phyloP scores from a whole-genome alignment of 35 echinoderm and acorn worm genomes.

The Anneissia japonica region DNA sequence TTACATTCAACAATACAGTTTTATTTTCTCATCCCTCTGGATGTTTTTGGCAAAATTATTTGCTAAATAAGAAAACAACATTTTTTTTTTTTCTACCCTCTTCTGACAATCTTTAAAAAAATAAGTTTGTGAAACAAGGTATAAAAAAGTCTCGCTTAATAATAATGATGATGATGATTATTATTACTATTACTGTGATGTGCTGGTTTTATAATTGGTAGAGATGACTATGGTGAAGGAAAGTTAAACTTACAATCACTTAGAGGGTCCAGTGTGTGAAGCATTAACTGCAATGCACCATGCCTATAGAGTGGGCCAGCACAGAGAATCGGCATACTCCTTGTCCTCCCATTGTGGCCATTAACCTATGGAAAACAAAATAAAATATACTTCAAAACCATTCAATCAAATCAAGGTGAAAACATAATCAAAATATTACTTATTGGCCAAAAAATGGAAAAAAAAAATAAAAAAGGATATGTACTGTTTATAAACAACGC shows the following conservation, averaged over 20 bases:
- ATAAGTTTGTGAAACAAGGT: no score
- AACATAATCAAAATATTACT: no score
- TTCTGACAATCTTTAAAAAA: no score
- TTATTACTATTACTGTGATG: neutral
- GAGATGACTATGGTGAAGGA: neutral
- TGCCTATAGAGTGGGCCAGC: conserved; percentile 58
- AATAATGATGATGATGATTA: neutral
- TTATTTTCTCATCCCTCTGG: no score
- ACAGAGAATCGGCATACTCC: neutral
- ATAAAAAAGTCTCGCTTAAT: neutral
- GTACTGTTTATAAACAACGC: no score
- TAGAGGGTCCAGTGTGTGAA: conserved; percentile 92
- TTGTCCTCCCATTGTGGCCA: neutral
- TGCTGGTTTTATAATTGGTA: neutral
- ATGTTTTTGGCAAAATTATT: no score
- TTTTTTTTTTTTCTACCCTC: no score
- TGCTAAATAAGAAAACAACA: no score
- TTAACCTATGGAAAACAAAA: neutral
- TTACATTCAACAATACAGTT: no score
- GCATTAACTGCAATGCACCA: conserved; percentile 86
- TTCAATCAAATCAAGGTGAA: no score
- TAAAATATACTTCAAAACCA: neutral
- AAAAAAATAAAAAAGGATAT: no score
- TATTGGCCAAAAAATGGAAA: no score
- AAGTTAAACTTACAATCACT: conserved; percentile 83